A percentile compares a stretch with the other conserved stretches of the same genome.
Evolutionary conservation across 1,140 invertebrate genomes (phyloP).

Genomic region (Diachasma alloeum): DNA sequence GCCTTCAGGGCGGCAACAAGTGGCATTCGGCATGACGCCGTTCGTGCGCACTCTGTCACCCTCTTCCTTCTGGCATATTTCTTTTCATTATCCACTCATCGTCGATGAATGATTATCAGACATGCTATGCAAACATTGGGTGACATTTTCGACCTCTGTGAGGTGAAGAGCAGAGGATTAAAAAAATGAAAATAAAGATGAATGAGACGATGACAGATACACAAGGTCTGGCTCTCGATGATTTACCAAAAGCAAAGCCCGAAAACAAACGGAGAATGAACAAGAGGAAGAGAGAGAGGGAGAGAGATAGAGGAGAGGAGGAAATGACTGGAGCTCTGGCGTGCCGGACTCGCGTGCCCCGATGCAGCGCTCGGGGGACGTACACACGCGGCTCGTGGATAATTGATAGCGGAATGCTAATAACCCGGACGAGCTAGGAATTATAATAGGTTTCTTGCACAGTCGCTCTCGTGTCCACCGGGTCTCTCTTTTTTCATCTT

Average conservation of each 20-base stretch:
- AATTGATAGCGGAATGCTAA: conserved; percentile 60
- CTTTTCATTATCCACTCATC: not conserved
- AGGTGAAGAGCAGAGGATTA: not conserved
- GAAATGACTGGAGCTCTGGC: conserved; percentile 2
- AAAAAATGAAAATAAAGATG: conserved; percentile 12
- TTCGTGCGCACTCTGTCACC: conserved; percentile 17
- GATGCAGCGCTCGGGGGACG: conserved; percentile 14
- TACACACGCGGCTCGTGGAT: conserved; percentile 42
- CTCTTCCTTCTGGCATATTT: conserved; percentile 8
- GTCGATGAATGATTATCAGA: not conserved
- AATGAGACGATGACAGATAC: not conserved
- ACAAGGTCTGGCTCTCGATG: not conserved
- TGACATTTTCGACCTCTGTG: not conserved
- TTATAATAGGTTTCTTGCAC: conserved; percentile 55
- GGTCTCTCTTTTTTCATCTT: not conserved
- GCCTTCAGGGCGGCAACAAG: conserved; percentile 54
- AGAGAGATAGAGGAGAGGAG: conserved; percentile 13
- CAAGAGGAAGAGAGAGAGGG: not conserved
- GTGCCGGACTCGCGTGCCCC: conserved; percentile 16
- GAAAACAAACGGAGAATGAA: not conserved
- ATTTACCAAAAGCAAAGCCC: conserved; percentile 22
- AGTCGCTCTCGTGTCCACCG: conserved; percentile 29
- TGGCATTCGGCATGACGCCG: conserved; percentile 42
- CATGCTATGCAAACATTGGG: not conserved
- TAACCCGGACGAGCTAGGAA: conserved; percentile 55